Base-by-base conservation (phyloP, 2,888 invertebrate species). In the Drosophila diplacantha region DNA sequence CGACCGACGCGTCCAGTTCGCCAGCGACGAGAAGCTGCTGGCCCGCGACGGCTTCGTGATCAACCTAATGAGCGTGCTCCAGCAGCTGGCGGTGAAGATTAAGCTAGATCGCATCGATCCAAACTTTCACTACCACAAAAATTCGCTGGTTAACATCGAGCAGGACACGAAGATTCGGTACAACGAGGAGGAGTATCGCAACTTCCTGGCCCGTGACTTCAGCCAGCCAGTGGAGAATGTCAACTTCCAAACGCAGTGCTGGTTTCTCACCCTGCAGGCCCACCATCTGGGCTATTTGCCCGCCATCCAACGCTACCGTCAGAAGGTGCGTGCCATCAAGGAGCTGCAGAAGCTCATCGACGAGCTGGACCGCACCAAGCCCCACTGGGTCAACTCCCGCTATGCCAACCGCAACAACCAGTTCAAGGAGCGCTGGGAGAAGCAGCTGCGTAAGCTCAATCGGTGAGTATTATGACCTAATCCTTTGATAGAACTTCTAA, bases 1-100 rank as follows among this genome's bases (percentile, higher is more conserved):
- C 85, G 93, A 95, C 77, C 95, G 96, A 69, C 91, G 97, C 35
- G 92, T 96, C 3, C 98, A 98, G 87, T 91, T 98, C 75, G 96
- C 96, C 86, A 94, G 93, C 32, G 96, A 97, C 86, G 96, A 97
- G 83, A 91, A 94, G 60, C 91, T 94, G 2, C 90, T 97, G 1
- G 96, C 97, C 12, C 95, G 96, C 6, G 98, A 99, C 88, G 98
- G 98, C 1, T 97, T 97, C 88, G 96, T 98, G 94, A 90, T 98
- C 77, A 99, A 99, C 90, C 89, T 98, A 18, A 91, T 98, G 81
- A 94, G 95, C 51, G 95, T 98, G 20, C 90, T 99, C 73, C 98
- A 98, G 87, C 92, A 95, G 88, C 90, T 99, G 22, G 94, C 97
- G 0, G 91, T 95, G 14, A 96, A 97, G 88, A 94, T 99, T 55